Evolutionary conservation across 2,113 vertebrate genomes (phyloP).

Genomic region (Calidris pygmaea): DNA sequence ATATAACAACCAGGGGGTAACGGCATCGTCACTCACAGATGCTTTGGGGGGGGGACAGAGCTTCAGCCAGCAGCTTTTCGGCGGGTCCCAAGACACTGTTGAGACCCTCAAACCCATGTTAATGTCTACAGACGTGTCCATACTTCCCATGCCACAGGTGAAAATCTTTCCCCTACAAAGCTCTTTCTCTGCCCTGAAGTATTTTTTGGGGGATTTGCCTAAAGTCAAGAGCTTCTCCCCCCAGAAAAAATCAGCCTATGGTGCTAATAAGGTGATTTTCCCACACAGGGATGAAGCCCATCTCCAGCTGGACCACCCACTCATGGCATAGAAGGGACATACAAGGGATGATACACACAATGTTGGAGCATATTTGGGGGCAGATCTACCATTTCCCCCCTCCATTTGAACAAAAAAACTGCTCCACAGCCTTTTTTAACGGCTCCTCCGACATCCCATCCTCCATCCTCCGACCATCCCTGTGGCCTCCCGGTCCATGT

Average conservation of each 20-base stretch:
- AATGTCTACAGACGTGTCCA: fast-evolving
- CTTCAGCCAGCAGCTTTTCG: fast-evolving
- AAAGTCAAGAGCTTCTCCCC: background rate
- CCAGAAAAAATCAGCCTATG: fast-evolving
- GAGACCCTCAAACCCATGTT: fast-evolving
- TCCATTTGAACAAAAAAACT: background rate
- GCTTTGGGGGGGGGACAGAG: background rate
- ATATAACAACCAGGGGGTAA: background rate
- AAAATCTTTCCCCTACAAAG: background rate
- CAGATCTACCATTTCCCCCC: no score
- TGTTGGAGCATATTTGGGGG: background rate
- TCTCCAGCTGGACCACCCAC: fast-evolving
- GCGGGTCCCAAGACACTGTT: background rate
- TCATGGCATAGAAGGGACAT: fast-evolving
- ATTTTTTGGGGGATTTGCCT: fast-evolving
- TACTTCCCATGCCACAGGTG: fast-evolving
- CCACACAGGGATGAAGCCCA: background rate
- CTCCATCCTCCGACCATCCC: background rate
- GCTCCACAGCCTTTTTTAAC: background rate
- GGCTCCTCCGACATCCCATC: background rate
- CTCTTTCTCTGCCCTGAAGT: background rate
- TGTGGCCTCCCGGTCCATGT: fast-evolving
- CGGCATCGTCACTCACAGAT: fast-evolving
- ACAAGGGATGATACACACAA: no score
- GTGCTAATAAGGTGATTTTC: background rate